Evolutionary conservation across 2,888 invertebrate genomes (phyloP), one percentile per base, ranked within the genome.

Genomic region (Tridacna crocea): DNA sequence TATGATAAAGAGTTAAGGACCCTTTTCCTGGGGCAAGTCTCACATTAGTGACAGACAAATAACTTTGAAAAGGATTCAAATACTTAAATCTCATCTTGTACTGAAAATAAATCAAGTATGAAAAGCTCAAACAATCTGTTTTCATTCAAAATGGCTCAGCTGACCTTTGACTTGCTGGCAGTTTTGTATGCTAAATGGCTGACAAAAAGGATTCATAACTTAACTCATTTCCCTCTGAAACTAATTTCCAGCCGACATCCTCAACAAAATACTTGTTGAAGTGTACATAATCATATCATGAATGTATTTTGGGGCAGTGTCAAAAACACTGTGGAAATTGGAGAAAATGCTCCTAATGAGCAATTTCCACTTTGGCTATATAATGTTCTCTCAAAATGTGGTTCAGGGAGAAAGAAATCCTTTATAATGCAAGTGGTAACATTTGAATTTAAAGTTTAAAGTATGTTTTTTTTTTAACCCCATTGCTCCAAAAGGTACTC

Each of bases 11-110:
- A 8, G 36, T 36, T 36, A 36, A 61, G n/a, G 61, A 61, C 22
- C 61, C 19, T 55, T 61, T 61, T 61, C 24, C 22, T 61, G 61
- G 13, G 61, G 61, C 61, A 61, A 61, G 61, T 61, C 61, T 22
- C 61, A 68, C 77, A 83, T 83, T 83, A 79, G 83, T 77, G 72
- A 83, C 83, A 79, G 72, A 83, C 83, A 83, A 83, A 76, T 79
- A 77, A 76, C 63, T 73, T 77, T 76, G 73, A 72, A 79, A 73
- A 68, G 74, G 68, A 66, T 70, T 83, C 73, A 76, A 83, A 83
- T 70, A 68, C 61, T 58, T 68, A 60, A 77, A 80, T 63, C 75
- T 75, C 77, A 65, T 80, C 72, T 72, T 66, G 65, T 63, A 46
- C 46, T 75, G 66, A 75, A 78, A 75, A 75, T 78, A 83, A 83